Conservation (phyloP, 2,888 invertebrate species). For the Scrobipalpa costella region DNA sequence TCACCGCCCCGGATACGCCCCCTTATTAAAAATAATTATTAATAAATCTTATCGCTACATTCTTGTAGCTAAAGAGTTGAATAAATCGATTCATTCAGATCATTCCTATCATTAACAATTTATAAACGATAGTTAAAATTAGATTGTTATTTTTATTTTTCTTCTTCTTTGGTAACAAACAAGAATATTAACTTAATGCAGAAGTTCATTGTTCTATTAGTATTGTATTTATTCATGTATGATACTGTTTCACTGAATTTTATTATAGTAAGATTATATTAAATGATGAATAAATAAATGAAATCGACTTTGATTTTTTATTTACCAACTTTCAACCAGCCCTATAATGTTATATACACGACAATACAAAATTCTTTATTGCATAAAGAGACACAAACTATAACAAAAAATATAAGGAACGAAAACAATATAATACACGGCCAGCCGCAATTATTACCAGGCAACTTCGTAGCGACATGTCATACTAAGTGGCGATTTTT, state of each 20-base stretch:
- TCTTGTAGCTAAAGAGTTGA: constrained; percentile 42
- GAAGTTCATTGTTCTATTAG: constrained; percentile 72
- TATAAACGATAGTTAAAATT: constrained; percentile 58
- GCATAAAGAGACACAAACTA: no score
- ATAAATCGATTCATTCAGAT: constrained; percentile 67
- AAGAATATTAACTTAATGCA: constrained; percentile 60
- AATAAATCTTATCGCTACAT: constrained; percentile 47
- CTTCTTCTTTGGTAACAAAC: constrained; percentile 55
- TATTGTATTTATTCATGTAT: constrained; percentile 81
- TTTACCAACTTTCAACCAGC: no score
- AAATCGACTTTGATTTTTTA: constrained; percentile 47
- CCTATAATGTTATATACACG: no score
- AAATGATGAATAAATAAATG: constrained; percentile 61
- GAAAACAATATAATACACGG: neutral
- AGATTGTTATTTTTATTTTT: constrained; percentile 49
- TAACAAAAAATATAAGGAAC: neutral
- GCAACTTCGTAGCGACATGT: no score
- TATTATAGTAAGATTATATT: constrained; percentile 79
- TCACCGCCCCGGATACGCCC: constrained; percentile 31
- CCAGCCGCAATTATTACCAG: neutral
- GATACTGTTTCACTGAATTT: constrained; percentile 79
- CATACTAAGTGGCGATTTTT: no score
- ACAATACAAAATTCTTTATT: no score
- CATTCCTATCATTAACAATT: constrained; percentile 69
- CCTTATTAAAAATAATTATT: constrained; percentile 31